Evolutionary conservation across 2,888 invertebrate genomes (phyloP).

Genomic region (Pachydiplax longipennis): DNA sequence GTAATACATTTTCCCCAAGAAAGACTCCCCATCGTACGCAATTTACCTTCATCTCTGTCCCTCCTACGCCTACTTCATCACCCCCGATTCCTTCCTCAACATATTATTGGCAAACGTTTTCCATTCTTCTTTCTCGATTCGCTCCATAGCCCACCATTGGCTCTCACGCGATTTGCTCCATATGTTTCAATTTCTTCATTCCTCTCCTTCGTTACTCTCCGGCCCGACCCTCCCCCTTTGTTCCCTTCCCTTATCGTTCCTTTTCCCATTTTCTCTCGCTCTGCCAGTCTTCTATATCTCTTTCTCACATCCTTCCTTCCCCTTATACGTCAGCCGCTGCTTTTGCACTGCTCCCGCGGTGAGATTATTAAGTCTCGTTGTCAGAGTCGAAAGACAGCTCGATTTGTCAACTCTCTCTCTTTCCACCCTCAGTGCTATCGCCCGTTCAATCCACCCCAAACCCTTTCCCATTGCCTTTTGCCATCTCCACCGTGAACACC

Average conservation of each 20-base stretch:
- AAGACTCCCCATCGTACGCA: too few relatives aligned
- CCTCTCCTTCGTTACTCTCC: neutral
- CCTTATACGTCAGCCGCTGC: neutral
- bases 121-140: neutral
- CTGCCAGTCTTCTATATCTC: neutral
- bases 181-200: neutral
- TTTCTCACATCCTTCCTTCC: neutral
- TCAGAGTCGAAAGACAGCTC: constrained; percentile 3
- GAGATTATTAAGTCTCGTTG: constrained; percentile 35
- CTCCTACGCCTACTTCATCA: neutral
- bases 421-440: neutral
- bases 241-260: neutral
- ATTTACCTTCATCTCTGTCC: neutral
- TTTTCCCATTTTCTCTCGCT: neutral
- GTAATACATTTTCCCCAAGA: too few relatives aligned
- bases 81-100: neutral
- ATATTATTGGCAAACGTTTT: neutral
- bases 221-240: neutral
- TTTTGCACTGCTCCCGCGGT: constrained; percentile 29
- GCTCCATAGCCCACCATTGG: neutral
- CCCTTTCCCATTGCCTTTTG: neutral
- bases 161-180: neutral
- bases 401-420: constrained; percentile 25
- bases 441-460: neutral
- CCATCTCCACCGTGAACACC: neutral